Conservation (phyloP, 2,888 invertebrate species). For the Melipona beecheii region DNA sequence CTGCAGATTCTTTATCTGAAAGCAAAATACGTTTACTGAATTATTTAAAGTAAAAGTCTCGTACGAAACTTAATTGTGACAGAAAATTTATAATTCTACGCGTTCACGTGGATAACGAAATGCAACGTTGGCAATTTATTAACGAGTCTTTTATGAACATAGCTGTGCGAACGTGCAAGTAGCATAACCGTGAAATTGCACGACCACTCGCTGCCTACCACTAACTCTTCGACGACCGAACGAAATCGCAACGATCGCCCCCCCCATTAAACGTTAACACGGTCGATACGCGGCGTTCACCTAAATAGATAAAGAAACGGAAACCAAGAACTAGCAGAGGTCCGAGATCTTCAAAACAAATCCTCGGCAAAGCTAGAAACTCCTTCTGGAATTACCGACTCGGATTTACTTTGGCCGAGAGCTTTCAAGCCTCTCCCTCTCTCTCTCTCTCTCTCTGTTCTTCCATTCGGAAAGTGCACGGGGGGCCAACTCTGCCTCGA, state of each 20-base stretch:
- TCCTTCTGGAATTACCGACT: conserved; percentile 64
- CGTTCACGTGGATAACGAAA: too few species aligned
- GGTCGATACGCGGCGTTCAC: background rate
- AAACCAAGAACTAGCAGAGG: background rate
- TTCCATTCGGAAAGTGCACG: conserved; percentile 57
- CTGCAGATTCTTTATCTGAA: too few species aligned
- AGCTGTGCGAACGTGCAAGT: too few species aligned
- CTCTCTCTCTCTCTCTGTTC: conserved; percentile 54
- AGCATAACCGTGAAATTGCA: too few species aligned
- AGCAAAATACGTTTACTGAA: too few species aligned
- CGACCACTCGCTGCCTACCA: too few species aligned
- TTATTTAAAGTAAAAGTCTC: too few species aligned
- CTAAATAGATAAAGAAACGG: conserved; percentile 34
- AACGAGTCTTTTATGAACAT: too few species aligned
- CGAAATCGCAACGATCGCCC: conserved; percentile 23
- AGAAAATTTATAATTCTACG: too few species aligned
- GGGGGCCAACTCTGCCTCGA: conserved; percentile 47
- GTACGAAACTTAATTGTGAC: too few species aligned
- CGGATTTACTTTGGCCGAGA: conserved; percentile 60
- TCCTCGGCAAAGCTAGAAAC: conserved; percentile 60
- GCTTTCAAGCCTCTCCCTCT: conserved; percentile 51
- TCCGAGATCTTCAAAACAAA: conserved; percentile 63
- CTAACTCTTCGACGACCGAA: background rate
- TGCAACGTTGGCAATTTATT: too few species aligned
- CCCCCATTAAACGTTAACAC: conserved; percentile 22